phyloP scores from a whole-genome alignment of 2,797 vertebrate species.

The Helicolenus hilgendorfi region DNA sequence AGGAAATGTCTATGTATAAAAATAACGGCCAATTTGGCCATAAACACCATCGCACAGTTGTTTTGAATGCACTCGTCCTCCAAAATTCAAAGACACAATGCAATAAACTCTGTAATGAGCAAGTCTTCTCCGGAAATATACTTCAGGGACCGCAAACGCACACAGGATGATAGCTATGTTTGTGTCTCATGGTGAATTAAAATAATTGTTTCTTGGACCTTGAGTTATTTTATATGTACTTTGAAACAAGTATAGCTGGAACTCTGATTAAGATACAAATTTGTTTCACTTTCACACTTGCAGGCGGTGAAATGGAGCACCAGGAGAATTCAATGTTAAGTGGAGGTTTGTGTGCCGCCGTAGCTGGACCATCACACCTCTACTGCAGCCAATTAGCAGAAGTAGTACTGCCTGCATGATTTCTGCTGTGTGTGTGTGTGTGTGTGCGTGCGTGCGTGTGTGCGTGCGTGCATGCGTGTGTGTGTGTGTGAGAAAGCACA shows the following conservation, averaged over 20 bases:
- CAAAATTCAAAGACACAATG: constrained; percentile 70
- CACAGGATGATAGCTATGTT: constrained; percentile 42
- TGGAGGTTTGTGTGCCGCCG: constrained; percentile 4
- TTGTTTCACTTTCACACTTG: constrained; percentile 31
- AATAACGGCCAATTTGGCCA: constrained; percentile 19
- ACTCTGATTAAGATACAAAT: constrained; percentile 49
- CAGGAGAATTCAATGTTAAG: constrained; percentile 19
- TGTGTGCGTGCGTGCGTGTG: not conserved
- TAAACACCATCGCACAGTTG: not conserved
- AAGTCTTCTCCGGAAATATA: constrained; percentile 53
- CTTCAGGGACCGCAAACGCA: constrained; percentile 46
- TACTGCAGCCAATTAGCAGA: constrained; percentile 61
- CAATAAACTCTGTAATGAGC: constrained; percentile 73
- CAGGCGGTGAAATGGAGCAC: constrained; percentile 24
- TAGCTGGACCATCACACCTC: not conserved
- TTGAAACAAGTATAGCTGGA: constrained; percentile 56
- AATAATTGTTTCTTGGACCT: constrained; percentile 80
- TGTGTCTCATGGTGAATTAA: constrained; percentile 61
- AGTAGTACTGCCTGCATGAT: not conserved
- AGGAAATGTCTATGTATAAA: constrained; percentile 18
- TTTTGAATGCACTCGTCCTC: constrained; percentile 63
- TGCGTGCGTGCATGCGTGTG: not conserved
- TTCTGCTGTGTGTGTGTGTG: not conserved
- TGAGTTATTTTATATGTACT: constrained; percentile 70
- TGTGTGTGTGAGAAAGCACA: not conserved